phyloP scores from a whole-genome alignment of 2,888 invertebrate genomes.

The Gandaritis pyraliata region DNA sequence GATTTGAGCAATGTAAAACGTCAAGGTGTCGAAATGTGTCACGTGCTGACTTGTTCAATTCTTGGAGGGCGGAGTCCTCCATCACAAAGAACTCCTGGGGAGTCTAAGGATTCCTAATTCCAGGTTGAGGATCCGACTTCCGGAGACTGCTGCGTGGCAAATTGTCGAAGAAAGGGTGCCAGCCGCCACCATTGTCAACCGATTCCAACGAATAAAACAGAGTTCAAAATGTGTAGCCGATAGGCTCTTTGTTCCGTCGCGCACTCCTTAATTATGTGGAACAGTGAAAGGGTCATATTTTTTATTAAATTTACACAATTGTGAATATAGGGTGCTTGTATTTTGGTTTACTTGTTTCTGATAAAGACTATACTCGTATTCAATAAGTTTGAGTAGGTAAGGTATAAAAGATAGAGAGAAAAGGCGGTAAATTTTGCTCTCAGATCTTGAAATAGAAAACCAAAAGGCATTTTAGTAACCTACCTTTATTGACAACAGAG shows the following conservation, averaged over 20 bases:
- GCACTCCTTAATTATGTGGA: slow-evolving; percentile 82
- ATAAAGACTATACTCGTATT: background rate
- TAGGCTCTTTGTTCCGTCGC: slow-evolving; percentile 74
- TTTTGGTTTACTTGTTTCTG: slow-evolving; percentile 1
- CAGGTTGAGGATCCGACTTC: slow-evolving; percentile 74
- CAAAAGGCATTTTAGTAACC: no score
- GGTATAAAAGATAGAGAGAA: no score
- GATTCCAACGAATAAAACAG: slow-evolving; percentile 80
- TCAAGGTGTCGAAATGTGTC: slow-evolving; percentile 61
- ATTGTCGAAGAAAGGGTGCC: slow-evolving; percentile 82
- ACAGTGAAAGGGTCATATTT: slow-evolving; percentile 83
- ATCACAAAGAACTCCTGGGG: slow-evolving; percentile 72
- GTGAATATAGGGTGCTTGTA: slow-evolving; percentile 59
- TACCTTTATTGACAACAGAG: no score
- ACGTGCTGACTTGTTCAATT: slow-evolving; percentile 72
- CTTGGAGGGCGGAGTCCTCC: slow-evolving; percentile 74
- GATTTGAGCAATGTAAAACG: slow-evolving; percentile 33
- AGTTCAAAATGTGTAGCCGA: slow-evolving; percentile 79
- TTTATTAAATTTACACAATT: slow-evolving; percentile 79
- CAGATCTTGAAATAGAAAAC: no score
- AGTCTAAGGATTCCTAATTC: slow-evolving; percentile 74
- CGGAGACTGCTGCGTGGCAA: slow-evolving; percentile 79
- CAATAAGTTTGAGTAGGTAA: background rate
- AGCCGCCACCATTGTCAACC: slow-evolving; percentile 71
- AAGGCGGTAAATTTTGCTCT: no score